These are phyloP conservation scores for Amphiprion ocellaris DNA, from an alignment of 2,113 vertebrate species.

Conservation along the genomic window DNA sequence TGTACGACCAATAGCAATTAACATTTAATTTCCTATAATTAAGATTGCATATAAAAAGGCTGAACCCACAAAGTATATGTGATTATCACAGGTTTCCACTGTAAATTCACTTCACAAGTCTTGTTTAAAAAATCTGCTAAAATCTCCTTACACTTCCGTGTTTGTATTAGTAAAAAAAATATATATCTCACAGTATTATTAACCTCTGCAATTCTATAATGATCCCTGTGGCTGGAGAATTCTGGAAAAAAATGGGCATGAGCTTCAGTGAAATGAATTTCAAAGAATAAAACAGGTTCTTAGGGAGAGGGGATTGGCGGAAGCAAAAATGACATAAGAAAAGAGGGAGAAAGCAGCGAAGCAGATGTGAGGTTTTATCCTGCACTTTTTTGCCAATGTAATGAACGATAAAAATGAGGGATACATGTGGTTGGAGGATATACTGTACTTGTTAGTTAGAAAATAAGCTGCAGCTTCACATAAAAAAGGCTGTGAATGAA, in stretches of 20 bases:
- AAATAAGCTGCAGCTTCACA: background rate
- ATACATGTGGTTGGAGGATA: slow-evolving; percentile 2
- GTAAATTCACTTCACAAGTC: background rate
- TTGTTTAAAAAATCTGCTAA: no score
- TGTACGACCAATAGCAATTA: background rate
- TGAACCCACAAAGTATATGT: background rate
- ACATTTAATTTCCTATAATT: background rate
- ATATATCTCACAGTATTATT: no score
- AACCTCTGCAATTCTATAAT: no score
- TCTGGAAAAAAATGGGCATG: no score
- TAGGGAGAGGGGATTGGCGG: no score
- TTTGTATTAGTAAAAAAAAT: background rate
- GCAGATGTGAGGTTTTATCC: background rate
- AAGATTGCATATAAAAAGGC: background rate
- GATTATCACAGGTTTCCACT: background rate
- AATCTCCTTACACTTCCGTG: no score
- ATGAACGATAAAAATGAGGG: background rate
- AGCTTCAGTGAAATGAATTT: no score
- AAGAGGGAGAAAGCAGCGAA: background rate
- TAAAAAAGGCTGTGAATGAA: slow-evolving; percentile 4
- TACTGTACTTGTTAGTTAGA: background rate
- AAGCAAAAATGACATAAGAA: background rate
- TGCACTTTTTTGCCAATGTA: background rate
- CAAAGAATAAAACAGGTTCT: no score
- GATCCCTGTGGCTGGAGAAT: no score